Evolutionary conservation across 2,888 invertebrate genomes (phyloP).

Genomic region (Heteromyza rotundicornis): DNA sequence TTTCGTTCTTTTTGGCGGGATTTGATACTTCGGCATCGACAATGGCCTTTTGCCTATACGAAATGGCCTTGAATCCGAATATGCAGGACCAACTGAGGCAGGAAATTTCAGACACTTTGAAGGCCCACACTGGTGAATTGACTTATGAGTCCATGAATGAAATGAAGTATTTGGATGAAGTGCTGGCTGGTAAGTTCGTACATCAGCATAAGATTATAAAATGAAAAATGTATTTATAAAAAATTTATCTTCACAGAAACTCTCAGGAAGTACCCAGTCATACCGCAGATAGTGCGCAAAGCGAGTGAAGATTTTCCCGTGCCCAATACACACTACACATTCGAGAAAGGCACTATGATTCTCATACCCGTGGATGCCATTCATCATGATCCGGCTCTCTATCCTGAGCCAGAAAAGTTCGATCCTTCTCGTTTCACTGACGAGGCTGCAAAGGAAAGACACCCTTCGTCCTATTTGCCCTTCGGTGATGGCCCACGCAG

Average conservation of each 20-base stretch:
- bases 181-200: slow-evolving; percentile 41
- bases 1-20: slow-evolving; percentile 66
- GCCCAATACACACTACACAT: slow-evolving; percentile 60
- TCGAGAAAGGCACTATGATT: slow-evolving; percentile 57
- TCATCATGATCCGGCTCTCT: slow-evolving; percentile 65
- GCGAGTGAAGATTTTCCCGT: slow-evolving; percentile 64
- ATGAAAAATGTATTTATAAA: background rate
- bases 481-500: slow-evolving; percentile 57
- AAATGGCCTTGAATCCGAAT: slow-evolving; percentile 63
- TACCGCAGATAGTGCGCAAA: slow-evolving; percentile 64
- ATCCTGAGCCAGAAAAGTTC: slow-evolving; percentile 66
- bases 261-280: slow-evolving; percentile 66
- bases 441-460: slow-evolving; percentile 66
- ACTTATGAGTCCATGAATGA: slow-evolving; percentile 63
- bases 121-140: slow-evolving; percentile 53
- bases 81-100: slow-evolving; percentile 62
- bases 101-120: slow-evolving; percentile 60
- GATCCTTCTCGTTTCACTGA: slow-evolving; percentile 68
- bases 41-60: slow-evolving; percentile 64
- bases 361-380: slow-evolving; percentile 61
- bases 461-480: slow-evolving; percentile 49
- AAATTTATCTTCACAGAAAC: slow-evolving; percentile 61
- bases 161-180: slow-evolving; percentile 65
- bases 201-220: background rate
- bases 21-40: slow-evolving; percentile 65